Conservation (phyloP, 2,113 vertebrate species). For the Notarius quadriscutis region DNA sequence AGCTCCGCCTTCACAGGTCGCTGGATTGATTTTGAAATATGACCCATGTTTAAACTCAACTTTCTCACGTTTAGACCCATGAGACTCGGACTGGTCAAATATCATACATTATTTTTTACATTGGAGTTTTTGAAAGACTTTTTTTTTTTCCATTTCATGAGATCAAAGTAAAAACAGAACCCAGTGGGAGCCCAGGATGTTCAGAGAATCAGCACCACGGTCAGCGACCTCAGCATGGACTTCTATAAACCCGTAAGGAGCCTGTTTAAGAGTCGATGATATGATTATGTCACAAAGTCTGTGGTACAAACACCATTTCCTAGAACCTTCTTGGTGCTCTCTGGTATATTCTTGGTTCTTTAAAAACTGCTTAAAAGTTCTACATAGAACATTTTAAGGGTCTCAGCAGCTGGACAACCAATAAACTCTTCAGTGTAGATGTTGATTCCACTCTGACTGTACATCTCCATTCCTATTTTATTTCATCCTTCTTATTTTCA, state of each 20-base stretch:
- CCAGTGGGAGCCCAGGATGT: background rate
- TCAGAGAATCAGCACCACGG: background rate
- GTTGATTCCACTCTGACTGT: background rate
- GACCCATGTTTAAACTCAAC: background rate
- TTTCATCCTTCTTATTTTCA: background rate
- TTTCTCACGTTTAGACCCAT: background rate
- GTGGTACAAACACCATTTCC: background rate
- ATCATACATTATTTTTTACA: no score
- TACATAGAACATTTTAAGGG: background rate
- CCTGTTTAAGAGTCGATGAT: background rate
- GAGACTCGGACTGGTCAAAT: background rate
- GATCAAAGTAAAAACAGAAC: background rate
- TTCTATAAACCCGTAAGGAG: background rate
- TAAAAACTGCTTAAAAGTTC: background rate
- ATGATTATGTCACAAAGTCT: background rate
- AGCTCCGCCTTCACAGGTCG: background rate
- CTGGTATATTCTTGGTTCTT: background rate
- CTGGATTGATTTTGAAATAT: background rate
- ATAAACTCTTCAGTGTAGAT: background rate
- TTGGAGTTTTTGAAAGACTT: background rate
- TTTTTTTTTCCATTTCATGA: no score
- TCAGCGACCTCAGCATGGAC: background rate
- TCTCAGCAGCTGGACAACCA: background rate
- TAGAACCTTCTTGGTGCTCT: background rate
- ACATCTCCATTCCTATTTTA: background rate